Conservation (phyloP, 2,888 invertebrate species). For the Aphodius sticticus region DNA sequence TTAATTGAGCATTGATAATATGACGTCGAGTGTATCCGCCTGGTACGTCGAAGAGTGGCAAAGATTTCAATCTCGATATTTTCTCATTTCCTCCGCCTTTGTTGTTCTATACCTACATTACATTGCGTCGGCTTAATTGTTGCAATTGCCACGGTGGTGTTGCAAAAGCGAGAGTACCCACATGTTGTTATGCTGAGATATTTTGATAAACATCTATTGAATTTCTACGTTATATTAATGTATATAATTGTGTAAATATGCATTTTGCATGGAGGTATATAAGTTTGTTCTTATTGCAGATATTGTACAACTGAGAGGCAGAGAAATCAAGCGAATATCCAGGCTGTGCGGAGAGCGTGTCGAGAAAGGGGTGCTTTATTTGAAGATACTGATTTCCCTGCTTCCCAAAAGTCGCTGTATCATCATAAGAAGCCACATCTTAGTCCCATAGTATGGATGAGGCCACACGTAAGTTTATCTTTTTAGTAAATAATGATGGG, state of each 20-base stretch:
- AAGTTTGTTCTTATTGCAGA: conserved; percentile 52
- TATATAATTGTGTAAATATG: not conserved
- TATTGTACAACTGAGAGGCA: conserved; percentile 64
- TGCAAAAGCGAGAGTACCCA: not conserved
- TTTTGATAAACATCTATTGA: not conserved
- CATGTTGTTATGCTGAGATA: not conserved
- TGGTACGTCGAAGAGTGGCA: not conserved
- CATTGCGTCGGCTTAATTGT: conserved; percentile 4
- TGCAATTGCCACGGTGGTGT: not conserved
- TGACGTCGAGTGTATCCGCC: conserved; percentile 4
- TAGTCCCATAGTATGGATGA: conserved; percentile 69
- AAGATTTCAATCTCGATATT: conserved; percentile 4
- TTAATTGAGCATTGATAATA: conserved; percentile 4
- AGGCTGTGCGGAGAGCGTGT: conserved; percentile 63
- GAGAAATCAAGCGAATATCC: conserved; percentile 60
- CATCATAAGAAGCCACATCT: conserved; percentile 66
- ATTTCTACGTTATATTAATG: too few relatives aligned
- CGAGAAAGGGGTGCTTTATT: conserved; percentile 66
- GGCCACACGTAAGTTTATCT: conserved; percentile 69
- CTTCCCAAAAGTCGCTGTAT: conserved; percentile 64
- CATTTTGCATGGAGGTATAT: not conserved
- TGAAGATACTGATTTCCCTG: conserved; percentile 70
- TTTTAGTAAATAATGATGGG: not conserved
- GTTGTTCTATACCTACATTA: conserved; percentile 4
- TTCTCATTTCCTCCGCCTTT: conserved; percentile 4